These are phyloP conservation scores for Pterostichus madidus DNA, from an alignment of 2,888 invertebrate species.

Conservation along the genomic window DNA sequence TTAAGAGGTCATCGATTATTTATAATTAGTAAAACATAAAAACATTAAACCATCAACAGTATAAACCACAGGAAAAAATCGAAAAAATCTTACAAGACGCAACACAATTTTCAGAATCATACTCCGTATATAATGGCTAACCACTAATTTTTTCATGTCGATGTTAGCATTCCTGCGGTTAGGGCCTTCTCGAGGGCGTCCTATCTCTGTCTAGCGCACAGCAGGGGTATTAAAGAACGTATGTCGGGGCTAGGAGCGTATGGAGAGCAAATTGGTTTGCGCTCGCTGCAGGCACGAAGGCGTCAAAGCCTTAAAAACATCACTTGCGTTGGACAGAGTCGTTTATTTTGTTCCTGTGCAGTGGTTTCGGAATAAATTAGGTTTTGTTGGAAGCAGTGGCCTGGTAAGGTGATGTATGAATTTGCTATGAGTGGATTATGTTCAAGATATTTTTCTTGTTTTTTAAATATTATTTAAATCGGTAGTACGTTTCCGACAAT, in stretches of 20 bases:
- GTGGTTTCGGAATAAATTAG: not conserved
- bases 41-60: not conserved
- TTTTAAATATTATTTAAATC: too few relatives aligned
- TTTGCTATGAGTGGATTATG: too few relatives aligned
- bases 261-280: slow-evolving; percentile 39
- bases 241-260: not conserved
- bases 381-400: too few relatives aligned
- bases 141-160: slow-evolving; percentile 37
- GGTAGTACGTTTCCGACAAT: too few relatives aligned
- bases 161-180: slow-evolving; percentile 21
- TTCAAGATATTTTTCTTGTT: too few relatives aligned
- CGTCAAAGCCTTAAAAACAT: not conserved
- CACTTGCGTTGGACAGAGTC: too few relatives aligned
- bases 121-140: not conserved
- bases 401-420: too few relatives aligned
- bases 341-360: not conserved
- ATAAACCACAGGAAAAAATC: not conserved
- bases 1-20: slow-evolving; percentile 53
- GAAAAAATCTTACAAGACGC: not conserved
- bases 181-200: not conserved
- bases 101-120: slow-evolving; percentile 12
- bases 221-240: slow-evolving; percentile 1
- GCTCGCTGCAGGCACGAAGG: slow-evolving; percentile 8
- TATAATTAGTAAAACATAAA: slow-evolving; percentile 56
- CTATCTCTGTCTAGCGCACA: slow-evolving; percentile 17